Percentiles rank a stretch among this genome's conserved stretches.
These are phyloP conservation scores for Meganola albula DNA, from an alignment of 2,888 invertebrate genomes.

Conservation along the genomic window DNA sequence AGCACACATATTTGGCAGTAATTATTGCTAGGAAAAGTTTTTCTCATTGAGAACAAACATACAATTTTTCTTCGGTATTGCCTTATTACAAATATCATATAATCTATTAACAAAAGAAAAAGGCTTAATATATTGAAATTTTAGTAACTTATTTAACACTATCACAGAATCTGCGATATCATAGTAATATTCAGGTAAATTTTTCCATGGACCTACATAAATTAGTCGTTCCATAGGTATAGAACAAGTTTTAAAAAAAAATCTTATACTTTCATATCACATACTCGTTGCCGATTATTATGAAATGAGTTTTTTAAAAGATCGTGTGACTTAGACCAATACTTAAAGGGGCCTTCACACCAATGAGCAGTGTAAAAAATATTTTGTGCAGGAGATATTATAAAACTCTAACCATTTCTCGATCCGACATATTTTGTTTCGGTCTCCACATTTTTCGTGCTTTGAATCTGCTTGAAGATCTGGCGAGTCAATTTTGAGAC, in stretches of 20 bases:
- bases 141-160: background rate
- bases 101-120: background rate
- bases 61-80: constrained; percentile 9
- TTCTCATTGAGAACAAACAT: constrained; percentile 8
- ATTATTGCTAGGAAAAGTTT: no score
- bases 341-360: constrained; percentile 6
- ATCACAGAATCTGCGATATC: background rate
- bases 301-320: constrained; percentile 5
- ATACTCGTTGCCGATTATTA: constrained; percentile 5
- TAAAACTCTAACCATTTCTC: constrained; percentile 5
- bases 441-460: constrained; percentile 4
- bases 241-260: constrained; percentile 5
- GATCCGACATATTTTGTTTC: constrained; percentile 3
- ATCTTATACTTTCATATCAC: constrained; percentile 3
- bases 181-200: constrained; percentile 5
- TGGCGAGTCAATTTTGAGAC: background rate
- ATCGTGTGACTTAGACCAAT: constrained; percentile 5
- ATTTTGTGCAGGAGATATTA: constrained; percentile 4
- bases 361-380: constrained; percentile 9
- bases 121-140: background rate
- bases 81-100: background rate
- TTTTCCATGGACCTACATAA: constrained; percentile 7
- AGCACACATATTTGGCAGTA: no score
- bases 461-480: constrained; percentile 2
- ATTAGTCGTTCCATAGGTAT: constrained; percentile 7